These are phyloP conservation scores for Menidia menidia DNA, from an alignment of 2,797 vertebrate species.

Conservation along the genomic window DNA sequence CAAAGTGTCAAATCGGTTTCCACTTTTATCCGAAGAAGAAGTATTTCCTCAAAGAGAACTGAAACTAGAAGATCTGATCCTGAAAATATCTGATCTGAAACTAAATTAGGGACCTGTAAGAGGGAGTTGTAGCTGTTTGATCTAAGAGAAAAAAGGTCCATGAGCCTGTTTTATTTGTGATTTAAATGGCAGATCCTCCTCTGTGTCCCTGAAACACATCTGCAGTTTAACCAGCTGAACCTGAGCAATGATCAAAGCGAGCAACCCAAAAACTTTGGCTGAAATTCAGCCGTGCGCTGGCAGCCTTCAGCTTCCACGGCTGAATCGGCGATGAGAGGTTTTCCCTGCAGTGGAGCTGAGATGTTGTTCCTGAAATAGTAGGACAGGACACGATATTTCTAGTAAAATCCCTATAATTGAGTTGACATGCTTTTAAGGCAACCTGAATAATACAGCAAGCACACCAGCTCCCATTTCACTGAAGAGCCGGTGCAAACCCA, in stretches of 20 bases:
- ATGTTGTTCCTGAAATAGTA: slow-evolving; percentile 52
- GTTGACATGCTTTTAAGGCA: slow-evolving; percentile 81
- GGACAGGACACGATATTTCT: slow-evolving; percentile 71
- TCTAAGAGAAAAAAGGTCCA: no score
- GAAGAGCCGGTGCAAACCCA: slow-evolving; percentile 63
- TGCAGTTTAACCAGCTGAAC: neutral
- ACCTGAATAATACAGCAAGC: slow-evolving; percentile 77
- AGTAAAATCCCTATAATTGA: slow-evolving; percentile 72
- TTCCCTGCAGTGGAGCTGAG: slow-evolving; percentile 27
- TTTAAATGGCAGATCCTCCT: no score
- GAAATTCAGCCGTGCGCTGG: neutral
- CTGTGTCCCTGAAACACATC: slow-evolving; percentile 4
- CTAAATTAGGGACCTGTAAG: no score
- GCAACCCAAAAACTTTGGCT: slow-evolving; percentile 7
- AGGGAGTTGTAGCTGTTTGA: no score
- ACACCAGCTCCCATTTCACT: slow-evolving; percentile 55
- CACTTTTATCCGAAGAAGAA: no score
- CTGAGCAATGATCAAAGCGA: slow-evolving; percentile 22
- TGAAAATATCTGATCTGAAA: no score
- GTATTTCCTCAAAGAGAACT: no score
- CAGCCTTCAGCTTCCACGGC: slow-evolving; percentile 8
- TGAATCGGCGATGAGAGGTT: slow-evolving; percentile 11
- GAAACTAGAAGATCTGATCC: no score
- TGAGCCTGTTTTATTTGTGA: no score
- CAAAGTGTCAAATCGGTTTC: no score